Evolutionary conservation across 1,140 invertebrate species (phyloP).

Genomic region (Calliphora vicina): DNA sequence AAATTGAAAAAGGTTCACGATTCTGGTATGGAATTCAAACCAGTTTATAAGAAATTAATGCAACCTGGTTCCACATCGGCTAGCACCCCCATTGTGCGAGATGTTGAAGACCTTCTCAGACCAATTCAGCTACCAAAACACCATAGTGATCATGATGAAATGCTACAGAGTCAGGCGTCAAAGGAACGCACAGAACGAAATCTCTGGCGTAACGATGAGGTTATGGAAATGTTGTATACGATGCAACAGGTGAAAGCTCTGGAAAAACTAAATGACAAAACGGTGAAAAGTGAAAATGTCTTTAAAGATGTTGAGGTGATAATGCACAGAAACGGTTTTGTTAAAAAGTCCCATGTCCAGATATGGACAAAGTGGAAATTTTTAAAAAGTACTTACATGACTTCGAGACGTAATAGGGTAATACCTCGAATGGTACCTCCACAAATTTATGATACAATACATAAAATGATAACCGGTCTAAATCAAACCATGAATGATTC

Average conservation of each 20-base stretch:
- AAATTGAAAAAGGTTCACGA: not conserved
- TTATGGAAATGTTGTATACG: constrained; percentile 55
- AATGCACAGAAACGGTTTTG: constrained; percentile 54
- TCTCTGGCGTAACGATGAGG: constrained; percentile 58
- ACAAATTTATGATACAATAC: constrained; percentile 53
- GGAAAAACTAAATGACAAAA: constrained; percentile 55
- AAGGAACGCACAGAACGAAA: constrained; percentile 48
- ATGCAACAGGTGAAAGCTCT: constrained; percentile 56
- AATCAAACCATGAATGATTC: constrained; percentile 14
- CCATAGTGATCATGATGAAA: not conserved
- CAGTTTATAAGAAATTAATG: constrained; percentile 36
- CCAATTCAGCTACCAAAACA: constrained; percentile 44
- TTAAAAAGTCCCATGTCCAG: constrained; percentile 57
- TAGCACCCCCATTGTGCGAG: constrained; percentile 52
- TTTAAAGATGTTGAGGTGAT: constrained; percentile 53
- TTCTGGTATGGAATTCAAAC: constrained; percentile 16
- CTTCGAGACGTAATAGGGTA: constrained; percentile 48
- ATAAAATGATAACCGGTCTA: constrained; percentile 45
- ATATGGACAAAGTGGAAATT: constrained; percentile 63
- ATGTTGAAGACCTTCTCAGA: constrained; percentile 54
- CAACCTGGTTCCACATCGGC: constrained; percentile 50
- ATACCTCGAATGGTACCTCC: constrained; percentile 56
- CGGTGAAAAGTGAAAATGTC: constrained; percentile 53
- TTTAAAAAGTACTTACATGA: constrained; percentile 59
- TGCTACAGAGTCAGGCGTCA: constrained; percentile 34